Conservation (phyloP, 2,888 invertebrate species). For the Heliothis peltigera region DNA sequence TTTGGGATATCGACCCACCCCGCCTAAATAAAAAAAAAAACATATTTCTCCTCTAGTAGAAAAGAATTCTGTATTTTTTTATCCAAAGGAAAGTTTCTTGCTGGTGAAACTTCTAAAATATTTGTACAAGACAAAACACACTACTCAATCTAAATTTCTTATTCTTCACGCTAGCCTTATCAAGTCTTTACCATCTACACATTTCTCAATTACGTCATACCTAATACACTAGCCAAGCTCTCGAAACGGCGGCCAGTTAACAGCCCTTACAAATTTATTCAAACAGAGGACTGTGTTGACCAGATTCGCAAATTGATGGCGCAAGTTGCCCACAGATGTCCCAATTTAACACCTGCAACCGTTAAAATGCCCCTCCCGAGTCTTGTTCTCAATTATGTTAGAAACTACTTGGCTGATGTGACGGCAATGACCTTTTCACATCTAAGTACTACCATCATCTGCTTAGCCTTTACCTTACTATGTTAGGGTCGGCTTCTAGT, state of each 20-base stretch:
- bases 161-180: not conserved
- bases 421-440: not conserved
- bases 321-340: constrained; percentile 29
- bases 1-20: too few relatives aligned
- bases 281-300: constrained; percentile 16
- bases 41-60: too few relatives aligned
- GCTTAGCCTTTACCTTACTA: too few relatives aligned
- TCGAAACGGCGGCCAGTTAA: constrained; percentile 18
- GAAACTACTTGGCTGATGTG: not conserved
- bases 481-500: too few relatives aligned
- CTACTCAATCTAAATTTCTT: not conserved
- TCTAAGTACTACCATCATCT: too few relatives aligned
- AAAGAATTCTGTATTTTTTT: too few relatives aligned
- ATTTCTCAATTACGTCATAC: constrained; percentile 14
- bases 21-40: too few relatives aligned
- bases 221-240: constrained; percentile 1
- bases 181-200: constrained; percentile 2
- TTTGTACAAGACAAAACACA: too few relatives aligned
- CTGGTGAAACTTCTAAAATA: too few relatives aligned
- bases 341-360: constrained; percentile 36
- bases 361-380: not conserved
- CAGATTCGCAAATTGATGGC: constrained; percentile 26
- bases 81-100: too few relatives aligned
- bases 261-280: constrained; percentile 39
- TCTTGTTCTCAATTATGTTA: constrained; percentile 8